phyloP scores from a whole-genome alignment of 2,888 invertebrate genomes.

The Netelia melanura region DNA sequence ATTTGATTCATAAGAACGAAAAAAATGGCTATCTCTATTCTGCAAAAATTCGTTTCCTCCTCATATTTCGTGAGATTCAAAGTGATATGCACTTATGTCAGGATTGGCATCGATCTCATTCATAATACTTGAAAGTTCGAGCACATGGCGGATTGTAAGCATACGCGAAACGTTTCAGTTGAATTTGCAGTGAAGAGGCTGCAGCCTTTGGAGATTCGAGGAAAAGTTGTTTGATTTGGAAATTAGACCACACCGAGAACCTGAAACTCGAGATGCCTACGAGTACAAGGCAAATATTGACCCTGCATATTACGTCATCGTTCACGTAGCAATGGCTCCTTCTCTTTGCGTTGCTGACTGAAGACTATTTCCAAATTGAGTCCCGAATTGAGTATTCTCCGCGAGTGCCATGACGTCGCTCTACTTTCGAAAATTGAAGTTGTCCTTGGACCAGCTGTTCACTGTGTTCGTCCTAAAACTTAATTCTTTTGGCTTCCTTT shows the following conservation, averaged over 20 bases:
- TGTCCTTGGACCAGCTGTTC: not conserved
- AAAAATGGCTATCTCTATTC: too few species aligned
- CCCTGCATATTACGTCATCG: slow-evolving; percentile 63
- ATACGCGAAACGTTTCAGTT: slow-evolving; percentile 20
- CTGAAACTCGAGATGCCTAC: slow-evolving; percentile 53
- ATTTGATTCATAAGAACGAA: too few species aligned
- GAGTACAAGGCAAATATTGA: slow-evolving; percentile 68
- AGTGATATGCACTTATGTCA: not conserved
- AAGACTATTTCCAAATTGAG: slow-evolving; percentile 40
- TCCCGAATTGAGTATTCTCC: slow-evolving; percentile 22
- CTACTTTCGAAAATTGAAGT: slow-evolving; percentile 17
- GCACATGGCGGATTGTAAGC: not conserved
- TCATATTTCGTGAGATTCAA: too few species aligned
- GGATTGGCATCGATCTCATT: not conserved
- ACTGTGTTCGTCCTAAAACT: slow-evolving; percentile 17
- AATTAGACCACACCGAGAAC: slow-evolving; percentile 63
- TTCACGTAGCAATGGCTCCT: slow-evolving; percentile 37
- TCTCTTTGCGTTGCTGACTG: slow-evolving; percentile 9
- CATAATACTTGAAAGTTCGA: slow-evolving; percentile 2
- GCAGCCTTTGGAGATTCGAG: slow-evolving; percentile 10
- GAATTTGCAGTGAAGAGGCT: slow-evolving; percentile 29
- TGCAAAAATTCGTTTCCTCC: too few species aligned
- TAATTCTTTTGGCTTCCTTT: slow-evolving; percentile 29
- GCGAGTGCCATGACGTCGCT: slow-evolving; percentile 23
- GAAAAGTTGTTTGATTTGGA: slow-evolving; percentile 67